Percentiles rank a stretch among this genome's conserved stretches.
phyloP scores from a whole-genome alignment of 1,140 invertebrate genomes.

The Ips typographus region DNA sequence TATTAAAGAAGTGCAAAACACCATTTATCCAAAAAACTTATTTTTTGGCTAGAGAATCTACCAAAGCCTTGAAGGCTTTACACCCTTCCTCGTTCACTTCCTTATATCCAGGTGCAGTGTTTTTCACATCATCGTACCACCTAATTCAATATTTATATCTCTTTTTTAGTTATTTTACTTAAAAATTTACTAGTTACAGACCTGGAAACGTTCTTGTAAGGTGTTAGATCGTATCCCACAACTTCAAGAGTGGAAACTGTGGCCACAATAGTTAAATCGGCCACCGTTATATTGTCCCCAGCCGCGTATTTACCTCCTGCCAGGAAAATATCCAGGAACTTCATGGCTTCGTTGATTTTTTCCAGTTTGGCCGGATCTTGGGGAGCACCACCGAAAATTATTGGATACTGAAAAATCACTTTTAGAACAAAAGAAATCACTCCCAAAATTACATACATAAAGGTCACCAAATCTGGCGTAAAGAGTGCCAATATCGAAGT shows the following conservation, averaged over 20 bases:
- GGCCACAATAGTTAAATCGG: slow-evolving; percentile 65
- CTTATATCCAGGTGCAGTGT: slow-evolving; percentile 68
- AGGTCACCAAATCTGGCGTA: slow-evolving; percentile 66
- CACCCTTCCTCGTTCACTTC: slow-evolving; percentile 65
- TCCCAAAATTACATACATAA: slow-evolving; percentile 55
- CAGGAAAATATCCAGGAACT: slow-evolving; percentile 68
- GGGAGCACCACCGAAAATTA: slow-evolving; percentile 64
- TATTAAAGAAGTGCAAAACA: too few species aligned
- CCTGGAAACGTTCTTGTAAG: slow-evolving; percentile 65
- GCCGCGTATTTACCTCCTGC: slow-evolving; percentile 65
- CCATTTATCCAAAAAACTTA: slow-evolving; percentile 21
- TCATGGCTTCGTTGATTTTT: slow-evolving; percentile 64
- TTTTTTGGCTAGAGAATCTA: slow-evolving; percentile 46
- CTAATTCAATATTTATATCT: slow-evolving; percentile 5
- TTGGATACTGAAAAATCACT: slow-evolving; percentile 63
- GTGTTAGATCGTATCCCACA: slow-evolving; percentile 64
- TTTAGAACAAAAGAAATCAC: neutral
- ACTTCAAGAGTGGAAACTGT: slow-evolving; percentile 67
- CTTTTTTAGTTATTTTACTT: neutral
- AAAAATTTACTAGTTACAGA: neutral
- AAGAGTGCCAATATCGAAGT: slow-evolving; percentile 73
- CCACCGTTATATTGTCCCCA: slow-evolving; percentile 70
- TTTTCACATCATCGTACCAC: slow-evolving; percentile 72
- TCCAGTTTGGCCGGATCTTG: slow-evolving; percentile 65
- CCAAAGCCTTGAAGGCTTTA: slow-evolving; percentile 50